Evolutionary conservation across 2,888 invertebrate species (phyloP).

Genomic region (Rotaria magnacalcarata): DNA sequence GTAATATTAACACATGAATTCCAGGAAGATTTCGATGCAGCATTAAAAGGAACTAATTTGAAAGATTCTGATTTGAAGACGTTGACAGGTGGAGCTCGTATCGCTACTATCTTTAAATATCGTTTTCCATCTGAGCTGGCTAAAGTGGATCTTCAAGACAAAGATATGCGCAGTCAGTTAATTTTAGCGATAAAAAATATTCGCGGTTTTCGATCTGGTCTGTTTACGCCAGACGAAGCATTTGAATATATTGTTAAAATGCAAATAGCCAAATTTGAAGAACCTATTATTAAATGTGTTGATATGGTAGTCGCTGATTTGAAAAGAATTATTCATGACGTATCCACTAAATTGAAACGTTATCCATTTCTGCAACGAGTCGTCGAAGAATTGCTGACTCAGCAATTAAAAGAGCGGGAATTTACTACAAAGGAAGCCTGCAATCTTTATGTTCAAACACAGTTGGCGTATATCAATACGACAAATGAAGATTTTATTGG

Average conservation of each 20-base stretch:
- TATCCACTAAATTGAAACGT: slow-evolving; percentile 91
- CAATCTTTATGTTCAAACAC: slow-evolving; percentile 72
- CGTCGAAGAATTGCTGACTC: slow-evolving; percentile 91
- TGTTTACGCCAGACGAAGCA: slow-evolving; percentile 99
- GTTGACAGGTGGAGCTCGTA: slow-evolving; percentile 95
- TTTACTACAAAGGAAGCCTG: slow-evolving; percentile 93
- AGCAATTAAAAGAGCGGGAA: slow-evolving; percentile 86
- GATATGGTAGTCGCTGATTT: slow-evolving; percentile 94
- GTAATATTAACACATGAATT: slow-evolving; percentile 89
- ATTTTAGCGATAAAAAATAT: slow-evolving; percentile 98
- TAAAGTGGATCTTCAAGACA: slow-evolving; percentile 82
- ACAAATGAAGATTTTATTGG: slow-evolving; percentile 61
- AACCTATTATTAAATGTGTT: slow-evolving; percentile 93
- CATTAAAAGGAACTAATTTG: slow-evolving; percentile 93
- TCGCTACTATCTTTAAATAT: slow-evolving; percentile 96
- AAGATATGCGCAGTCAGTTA: slow-evolving; percentile 91
- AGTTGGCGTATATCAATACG: slow-evolving; percentile 60
- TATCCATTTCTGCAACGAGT: slow-evolving; percentile 96
- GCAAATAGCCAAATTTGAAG: slow-evolving; percentile 88
- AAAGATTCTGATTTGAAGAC: slow-evolving; percentile 94
- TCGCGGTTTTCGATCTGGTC: slow-evolving; percentile 75
- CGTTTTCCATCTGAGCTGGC: slow-evolving; percentile 98
- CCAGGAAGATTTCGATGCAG: slow-evolving; percentile 93
- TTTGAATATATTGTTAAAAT: slow-evolving; percentile 99
- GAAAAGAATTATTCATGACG: slow-evolving; percentile 86